Base-by-base conservation (phyloP, 2,888 invertebrate species). In the Pyralis farinalis region DNA sequence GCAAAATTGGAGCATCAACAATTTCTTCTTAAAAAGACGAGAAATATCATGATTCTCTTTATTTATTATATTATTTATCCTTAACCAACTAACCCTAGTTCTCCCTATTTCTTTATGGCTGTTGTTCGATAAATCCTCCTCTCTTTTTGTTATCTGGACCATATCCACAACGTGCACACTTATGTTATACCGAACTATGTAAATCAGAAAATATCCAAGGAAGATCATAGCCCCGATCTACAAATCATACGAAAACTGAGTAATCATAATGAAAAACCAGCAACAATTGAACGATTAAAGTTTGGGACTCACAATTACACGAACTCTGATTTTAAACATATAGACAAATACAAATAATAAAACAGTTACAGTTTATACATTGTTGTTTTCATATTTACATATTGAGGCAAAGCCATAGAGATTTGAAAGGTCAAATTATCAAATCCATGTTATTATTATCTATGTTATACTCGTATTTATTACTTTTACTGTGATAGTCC, bases 181-280 rank as follows among this genome's bases (percentile, higher is more conserved):
- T n/a, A 88, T 47, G 42, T 84, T 83, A 51, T 85, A 78, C 10
- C 87, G 73, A 1, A 85, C 80, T 4, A 83, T 43, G 48, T 82
- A 85, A 33, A 75, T 67, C 57, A 59, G 86, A 69, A 78, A 92
- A 83, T 53, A 92, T 6, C 63, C 93, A 71, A 55, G 88, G 90
- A 71, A 93, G 61, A 67, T 93, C 81, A 82, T 93, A 71, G 66
- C 89, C 82, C 93, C 71, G 37, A 84, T 72, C 76, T 76, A 58
- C 21, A 68, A 70, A 46, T 43, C 25, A 30, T 45, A 38, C 10
- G 39, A 6, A 10, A 16, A 12, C 12, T 12, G 22, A 9, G 20
- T 40, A 11, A 12, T 1, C 22, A 42, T 8, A 37, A 37, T 12
- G 29, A 22, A 33, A 32, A 44, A 42, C 22, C 30, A 41, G 29